Conservation (phyloP, 2,888 invertebrate species). For the Drosophila macrospina region DNA sequence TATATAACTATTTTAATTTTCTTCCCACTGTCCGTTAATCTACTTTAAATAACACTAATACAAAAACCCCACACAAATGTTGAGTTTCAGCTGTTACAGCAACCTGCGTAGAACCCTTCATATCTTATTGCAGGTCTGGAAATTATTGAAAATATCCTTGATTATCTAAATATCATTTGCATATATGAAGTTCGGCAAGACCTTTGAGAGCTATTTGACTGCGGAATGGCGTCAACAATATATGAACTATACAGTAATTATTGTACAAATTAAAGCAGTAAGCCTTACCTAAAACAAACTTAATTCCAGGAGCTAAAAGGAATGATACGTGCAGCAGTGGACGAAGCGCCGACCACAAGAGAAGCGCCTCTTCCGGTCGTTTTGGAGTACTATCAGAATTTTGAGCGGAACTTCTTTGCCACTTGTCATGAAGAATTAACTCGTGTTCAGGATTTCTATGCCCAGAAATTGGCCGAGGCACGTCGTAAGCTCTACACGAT, state of each 20-base stretch:
- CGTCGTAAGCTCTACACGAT: slow-evolving; percentile 90
- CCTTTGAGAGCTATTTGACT: slow-evolving; percentile 97
- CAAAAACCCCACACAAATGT: neutral
- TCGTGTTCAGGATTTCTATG: slow-evolving; percentile 97
- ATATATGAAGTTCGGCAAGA: slow-evolving; percentile 98
- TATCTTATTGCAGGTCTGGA: neutral
- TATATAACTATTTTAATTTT: no score
- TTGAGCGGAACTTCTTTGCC: slow-evolving; percentile 93
- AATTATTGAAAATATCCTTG: neutral
- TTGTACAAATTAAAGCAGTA: neutral
- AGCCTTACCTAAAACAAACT: rapidly evolving
- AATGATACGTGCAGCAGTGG: slow-evolving; percentile 93
- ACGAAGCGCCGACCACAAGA: slow-evolving; percentile 89
- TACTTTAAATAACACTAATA: no score
- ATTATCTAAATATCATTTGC: no score
- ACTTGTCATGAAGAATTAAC: slow-evolving; percentile 95
- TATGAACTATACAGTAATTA: slow-evolving; percentile 90
- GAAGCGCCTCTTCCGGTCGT: neutral
- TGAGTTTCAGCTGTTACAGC: neutral
- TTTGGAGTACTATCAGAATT: slow-evolving; percentile 25
- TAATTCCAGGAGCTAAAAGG: slow-evolving; percentile 90
- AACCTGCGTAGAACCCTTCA: neutral
- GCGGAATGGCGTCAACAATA: slow-evolving; percentile 99
- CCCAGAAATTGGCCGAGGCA: slow-evolving; percentile 98
- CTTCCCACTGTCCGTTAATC: no score